Evolutionary conservation across 2,888 invertebrate genomes (phyloP).

Genomic region (Troides aeacus): DNA sequence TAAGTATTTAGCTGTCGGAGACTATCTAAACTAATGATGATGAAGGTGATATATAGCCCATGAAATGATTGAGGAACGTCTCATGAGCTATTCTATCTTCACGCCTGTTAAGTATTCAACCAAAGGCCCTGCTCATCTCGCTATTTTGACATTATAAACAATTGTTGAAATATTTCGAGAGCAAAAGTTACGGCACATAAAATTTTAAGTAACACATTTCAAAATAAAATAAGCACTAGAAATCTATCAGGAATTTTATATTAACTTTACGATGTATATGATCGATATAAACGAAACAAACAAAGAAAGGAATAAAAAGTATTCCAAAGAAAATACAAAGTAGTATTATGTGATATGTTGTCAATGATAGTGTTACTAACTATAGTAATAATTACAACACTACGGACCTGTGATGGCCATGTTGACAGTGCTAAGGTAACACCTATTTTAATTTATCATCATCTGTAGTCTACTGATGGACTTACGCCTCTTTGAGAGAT

Average conservation of each 20-base stretch:
- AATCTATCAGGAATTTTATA: background rate
- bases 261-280: background rate
- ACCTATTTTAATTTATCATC: background rate
- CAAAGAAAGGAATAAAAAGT: background rate
- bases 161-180: no score
- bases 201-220: background rate
- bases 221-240: background rate
- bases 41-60: no score
- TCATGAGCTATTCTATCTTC: no score
- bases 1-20: no score
- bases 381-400: constrained; percentile 27
- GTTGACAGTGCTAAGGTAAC: constrained; percentile 64
- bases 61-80: no score
- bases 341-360: constrained; percentile 27
- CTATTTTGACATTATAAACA: no score
- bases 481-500: no score
- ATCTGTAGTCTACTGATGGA: no score
- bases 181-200: background rate
- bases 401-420: constrained; percentile 43
- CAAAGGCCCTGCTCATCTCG: no score
- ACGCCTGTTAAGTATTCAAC: no score
- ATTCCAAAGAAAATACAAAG: background rate
- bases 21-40: no score
- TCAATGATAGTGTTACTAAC: constrained; percentile 3
- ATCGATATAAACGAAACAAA: background rate